Conservation (phyloP, 1,140 invertebrate genomes). For the Apis dorsata region DNA sequence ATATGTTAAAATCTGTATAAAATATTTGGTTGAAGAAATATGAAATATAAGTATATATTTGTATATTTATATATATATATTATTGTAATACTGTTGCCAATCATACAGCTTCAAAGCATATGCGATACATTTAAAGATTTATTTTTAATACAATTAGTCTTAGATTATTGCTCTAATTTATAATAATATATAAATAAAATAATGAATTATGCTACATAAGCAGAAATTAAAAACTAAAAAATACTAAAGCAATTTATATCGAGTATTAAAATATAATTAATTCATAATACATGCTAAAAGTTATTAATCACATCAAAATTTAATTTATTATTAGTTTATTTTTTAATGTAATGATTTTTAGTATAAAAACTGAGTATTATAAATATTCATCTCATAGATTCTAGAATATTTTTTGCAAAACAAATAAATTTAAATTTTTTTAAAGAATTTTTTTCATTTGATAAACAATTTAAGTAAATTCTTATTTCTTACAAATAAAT, state of each 20-base stretch:
- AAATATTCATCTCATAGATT: slow-evolving; percentile 15
- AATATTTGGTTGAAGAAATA: slow-evolving; percentile 20
- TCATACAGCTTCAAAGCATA: slow-evolving; percentile 45
- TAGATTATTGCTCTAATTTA: slow-evolving; percentile 26
- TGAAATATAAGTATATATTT: slow-evolving; percentile 17
- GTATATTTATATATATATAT: slow-evolving; percentile 37
- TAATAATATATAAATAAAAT: slow-evolving; percentile 28
- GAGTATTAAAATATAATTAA: background rate
- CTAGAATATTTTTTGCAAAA: slow-evolving; percentile 21
- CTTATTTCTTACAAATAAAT: slow-evolving; percentile 14
- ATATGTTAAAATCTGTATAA: slow-evolving; percentile 2
- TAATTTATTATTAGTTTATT: slow-evolving; percentile 23
- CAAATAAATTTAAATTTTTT: slow-evolving; percentile 3
- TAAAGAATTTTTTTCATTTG: background rate
- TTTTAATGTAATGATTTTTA: background rate
- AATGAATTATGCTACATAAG: slow-evolving; percentile 4
- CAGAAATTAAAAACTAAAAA: slow-evolving; percentile 11
- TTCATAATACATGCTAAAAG: slow-evolving; percentile 14
- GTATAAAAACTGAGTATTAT: slow-evolving; percentile 46
- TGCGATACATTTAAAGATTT: slow-evolving; percentile 32
- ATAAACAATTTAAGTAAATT: slow-evolving; percentile 4
- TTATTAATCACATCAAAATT: slow-evolving; percentile 14
- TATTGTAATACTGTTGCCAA: slow-evolving; percentile 51
- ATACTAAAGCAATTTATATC: slow-evolving; percentile 10
- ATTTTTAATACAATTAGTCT: slow-evolving; percentile 19